These are phyloP conservation scores for Bombyx huttoni DNA, from an alignment of 2,888 invertebrate species.

Conservation along the genomic window DNA sequence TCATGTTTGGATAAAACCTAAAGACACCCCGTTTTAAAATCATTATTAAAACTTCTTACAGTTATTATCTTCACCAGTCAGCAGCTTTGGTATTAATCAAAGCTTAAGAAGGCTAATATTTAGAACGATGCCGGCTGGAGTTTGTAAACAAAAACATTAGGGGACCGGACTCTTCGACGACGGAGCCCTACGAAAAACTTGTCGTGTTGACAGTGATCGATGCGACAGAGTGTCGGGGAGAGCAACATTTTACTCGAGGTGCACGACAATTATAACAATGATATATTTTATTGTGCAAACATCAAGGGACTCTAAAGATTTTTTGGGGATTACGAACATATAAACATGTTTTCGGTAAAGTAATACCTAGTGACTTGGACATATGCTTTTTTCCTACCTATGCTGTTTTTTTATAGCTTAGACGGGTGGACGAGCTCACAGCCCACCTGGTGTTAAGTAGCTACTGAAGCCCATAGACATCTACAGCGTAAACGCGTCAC, in stretches of 20 bases:
- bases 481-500: too few species aligned
- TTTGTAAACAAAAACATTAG: conserved; percentile 57
- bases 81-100: conserved; percentile 32
- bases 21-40: too few species aligned
- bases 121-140: conserved; percentile 51
- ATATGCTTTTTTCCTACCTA: too few species aligned
- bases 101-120: conserved; percentile 40
- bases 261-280: conserved; percentile 7
- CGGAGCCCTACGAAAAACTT: conserved; percentile 60
- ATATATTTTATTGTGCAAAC: not conserved
- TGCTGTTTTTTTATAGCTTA: too few species aligned
- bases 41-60: not conserved
- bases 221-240: conserved; percentile 40
- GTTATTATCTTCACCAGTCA: conserved; percentile 5
- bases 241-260: conserved; percentile 35
- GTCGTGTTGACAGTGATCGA: conserved; percentile 59
- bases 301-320: too few species aligned
- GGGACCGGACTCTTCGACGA: conserved; percentile 38
- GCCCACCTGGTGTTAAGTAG: too few species aligned
- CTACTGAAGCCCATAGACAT: too few species aligned
- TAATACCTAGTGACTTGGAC: too few species aligned
- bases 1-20: too few species aligned
- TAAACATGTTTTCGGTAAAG: too few species aligned
- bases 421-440: too few species aligned
- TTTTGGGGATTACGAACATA: too few species aligned